A percentile compares a stretch with the other conserved stretches of the same genome.
Evolutionary conservation across 2,797 vertebrate species (phyloP).

Genomic region (Rhyacichthys aspro): DNA sequence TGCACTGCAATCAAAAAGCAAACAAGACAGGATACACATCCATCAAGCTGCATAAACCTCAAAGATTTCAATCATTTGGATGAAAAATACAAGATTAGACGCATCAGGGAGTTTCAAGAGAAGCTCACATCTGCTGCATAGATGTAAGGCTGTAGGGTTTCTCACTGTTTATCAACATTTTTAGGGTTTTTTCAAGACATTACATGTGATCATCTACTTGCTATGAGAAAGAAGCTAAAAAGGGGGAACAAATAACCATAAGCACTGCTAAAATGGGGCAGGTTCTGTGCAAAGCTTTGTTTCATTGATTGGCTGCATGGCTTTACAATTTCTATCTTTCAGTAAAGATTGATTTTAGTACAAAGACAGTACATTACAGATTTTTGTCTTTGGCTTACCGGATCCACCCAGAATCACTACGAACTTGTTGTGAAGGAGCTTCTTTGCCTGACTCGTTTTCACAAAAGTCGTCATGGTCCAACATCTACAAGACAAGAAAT

Average conservation of each 20-base stretch:
- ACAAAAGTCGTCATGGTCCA: slow-evolving; percentile 1
- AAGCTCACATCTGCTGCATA: too few relatives aligned
- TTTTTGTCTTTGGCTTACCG: slow-evolving; percentile 68
- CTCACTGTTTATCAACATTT: too few relatives aligned
- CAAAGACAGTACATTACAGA: neutral
- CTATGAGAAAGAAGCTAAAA: too few relatives aligned
- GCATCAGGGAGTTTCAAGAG: neutral
- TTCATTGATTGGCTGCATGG: too few relatives aligned
- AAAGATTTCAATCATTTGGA: neutral
- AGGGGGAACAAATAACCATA: too few relatives aligned
- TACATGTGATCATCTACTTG: too few relatives aligned
- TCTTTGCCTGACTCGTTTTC: slow-evolving; percentile 51
- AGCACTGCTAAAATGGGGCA: too few relatives aligned
- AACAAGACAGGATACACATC: neutral
- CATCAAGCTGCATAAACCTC: neutral
- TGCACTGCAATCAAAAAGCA: slow-evolving; percentile 68
- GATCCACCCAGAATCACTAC: slow-evolving; percentile 83
- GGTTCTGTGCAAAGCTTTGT: too few relatives aligned
- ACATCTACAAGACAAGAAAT: too few relatives aligned
- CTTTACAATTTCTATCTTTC: too few relatives aligned
- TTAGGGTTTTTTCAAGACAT: too few relatives aligned
- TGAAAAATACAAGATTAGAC: neutral
- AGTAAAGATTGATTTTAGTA: neutral
- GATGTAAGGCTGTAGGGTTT: too few relatives aligned
- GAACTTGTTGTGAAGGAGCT: slow-evolving; percentile 84